phyloP scores from a whole-genome alignment of 2,888 invertebrate species.

The Emesis furor region DNA sequence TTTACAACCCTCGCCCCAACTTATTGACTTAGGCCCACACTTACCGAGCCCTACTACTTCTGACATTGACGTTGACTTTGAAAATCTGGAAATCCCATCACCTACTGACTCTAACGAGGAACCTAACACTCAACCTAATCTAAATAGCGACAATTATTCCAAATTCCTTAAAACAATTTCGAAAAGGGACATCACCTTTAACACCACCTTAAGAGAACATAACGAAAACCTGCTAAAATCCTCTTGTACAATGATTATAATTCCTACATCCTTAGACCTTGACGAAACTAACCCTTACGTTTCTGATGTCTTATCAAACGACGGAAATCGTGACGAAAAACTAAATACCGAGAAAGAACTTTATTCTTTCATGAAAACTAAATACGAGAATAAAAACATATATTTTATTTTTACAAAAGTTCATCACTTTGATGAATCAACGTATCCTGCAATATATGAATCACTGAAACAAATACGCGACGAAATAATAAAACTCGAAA shows the following conservation, averaged over 20 bases:
- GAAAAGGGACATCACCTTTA: neutral
- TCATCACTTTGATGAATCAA: constrained; percentile 34
- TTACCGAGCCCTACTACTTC: constrained; percentile 4
- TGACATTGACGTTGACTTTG: constrained; percentile 6
- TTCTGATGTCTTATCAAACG: neutral
- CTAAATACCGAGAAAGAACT: constrained; percentile 21
- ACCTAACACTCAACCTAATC: too few relatives aligned
- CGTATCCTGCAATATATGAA: constrained; percentile 17
- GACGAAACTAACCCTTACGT: constrained; percentile 19
- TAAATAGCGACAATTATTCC: neutral
- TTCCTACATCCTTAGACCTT: constrained; percentile 11
- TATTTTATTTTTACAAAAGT: constrained; percentile 20
- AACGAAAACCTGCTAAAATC: neutral
- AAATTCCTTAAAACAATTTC: constrained; percentile 1
- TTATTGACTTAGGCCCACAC: neutral
- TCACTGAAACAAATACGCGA: constrained; percentile 17
- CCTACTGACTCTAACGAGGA: neutral
- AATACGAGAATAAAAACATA: neutral
- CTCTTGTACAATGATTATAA: neutral
- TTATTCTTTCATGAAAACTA: constrained; percentile 1
- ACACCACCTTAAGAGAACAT: neutral
- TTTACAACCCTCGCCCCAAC: neutral
- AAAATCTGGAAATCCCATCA: neutral
- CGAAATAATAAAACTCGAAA: neutral
- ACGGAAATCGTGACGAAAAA: neutral